Percentiles rank a stretch among this genome's conserved stretches.
These are phyloP conservation scores for Melolontha melolontha DNA, from an alignment of 2,888 invertebrate genomes.

Conservation along the genomic window DNA sequence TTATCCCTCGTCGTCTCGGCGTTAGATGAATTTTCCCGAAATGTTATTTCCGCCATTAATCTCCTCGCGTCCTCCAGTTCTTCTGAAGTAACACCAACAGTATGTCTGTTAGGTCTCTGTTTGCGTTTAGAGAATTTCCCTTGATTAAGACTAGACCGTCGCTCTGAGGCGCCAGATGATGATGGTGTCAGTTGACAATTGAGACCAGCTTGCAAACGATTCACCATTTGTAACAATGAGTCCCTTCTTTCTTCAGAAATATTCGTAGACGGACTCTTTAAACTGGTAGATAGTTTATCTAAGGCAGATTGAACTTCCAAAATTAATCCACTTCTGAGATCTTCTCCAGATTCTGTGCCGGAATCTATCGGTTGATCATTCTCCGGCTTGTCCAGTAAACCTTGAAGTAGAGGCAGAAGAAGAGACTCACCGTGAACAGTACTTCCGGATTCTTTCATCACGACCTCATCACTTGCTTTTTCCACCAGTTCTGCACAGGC, in stretches of 20 bases:
- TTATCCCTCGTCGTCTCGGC: conserved; percentile 30
- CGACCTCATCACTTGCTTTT: conserved; percentile 64
- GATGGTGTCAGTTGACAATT: conserved; percentile 15
- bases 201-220: conserved; percentile 73
- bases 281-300: conserved; percentile 61
- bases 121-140: conserved; percentile 69
- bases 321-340: conserved; percentile 71
- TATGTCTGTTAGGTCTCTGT: conserved; percentile 78
- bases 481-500: conserved; percentile 69
- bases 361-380: conserved; percentile 70
- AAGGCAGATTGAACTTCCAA: conserved; percentile 67
- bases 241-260: conserved; percentile 78
- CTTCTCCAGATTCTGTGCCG: conserved; percentile 78
- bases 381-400: conserved; percentile 69
- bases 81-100: conserved; percentile 85
- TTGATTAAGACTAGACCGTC: conserved; percentile 67
- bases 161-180: conserved; percentile 57
- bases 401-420: conserved; percentile 77
- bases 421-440: conserved; percentile 80
- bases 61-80: conserved; percentile 84
- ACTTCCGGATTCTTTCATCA: conserved; percentile 36
- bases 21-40: conserved; percentile 55
- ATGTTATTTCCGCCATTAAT: conserved; percentile 75
- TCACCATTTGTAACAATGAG: conserved; percentile 80
- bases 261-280: conserved; percentile 64